phyloP scores from a whole-genome alignment of 2,888 invertebrate species.

The Neocrepidodera transversa region DNA sequence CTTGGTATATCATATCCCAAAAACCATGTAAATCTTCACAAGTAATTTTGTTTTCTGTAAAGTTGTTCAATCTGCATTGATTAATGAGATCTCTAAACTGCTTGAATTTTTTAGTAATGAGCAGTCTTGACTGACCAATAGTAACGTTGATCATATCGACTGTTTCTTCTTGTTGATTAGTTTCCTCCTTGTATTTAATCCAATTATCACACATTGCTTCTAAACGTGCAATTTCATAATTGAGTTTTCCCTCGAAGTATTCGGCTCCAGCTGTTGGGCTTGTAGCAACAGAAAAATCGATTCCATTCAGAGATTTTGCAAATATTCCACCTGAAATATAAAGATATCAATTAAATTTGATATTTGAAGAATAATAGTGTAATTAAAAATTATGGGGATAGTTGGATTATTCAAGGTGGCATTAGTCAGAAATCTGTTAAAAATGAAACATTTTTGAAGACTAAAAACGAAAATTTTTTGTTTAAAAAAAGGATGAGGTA shows the following conservation, averaged over 20 bases:
- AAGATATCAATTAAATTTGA: conserved; percentile 5
- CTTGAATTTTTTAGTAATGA: conserved; percentile 78
- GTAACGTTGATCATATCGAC: conserved; percentile 71
- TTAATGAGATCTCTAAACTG: conserved; percentile 61
- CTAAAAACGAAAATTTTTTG: no score
- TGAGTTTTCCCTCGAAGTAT: conserved; percentile 60
- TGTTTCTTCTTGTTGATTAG: conserved; percentile 62
- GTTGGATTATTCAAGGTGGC: no score
- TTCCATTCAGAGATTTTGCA: conserved; percentile 14
- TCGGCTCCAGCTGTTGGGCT: conserved; percentile 55
- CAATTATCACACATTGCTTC: conserved; percentile 64
- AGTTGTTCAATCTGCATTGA: conserved; percentile 59
- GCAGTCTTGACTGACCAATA: conserved; percentile 78
- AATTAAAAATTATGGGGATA: no score
- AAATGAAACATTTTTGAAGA: no score
- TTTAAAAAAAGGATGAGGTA: no score
- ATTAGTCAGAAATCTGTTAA: no score
- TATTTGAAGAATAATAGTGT: no score
- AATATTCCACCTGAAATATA: conserved; percentile 20
- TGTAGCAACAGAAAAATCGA: conserved; percentile 41
- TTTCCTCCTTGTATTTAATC: conserved; percentile 60
- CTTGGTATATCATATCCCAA: conserved; percentile 86
- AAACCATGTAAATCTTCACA: conserved; percentile 82
- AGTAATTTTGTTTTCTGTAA: conserved; percentile 65
- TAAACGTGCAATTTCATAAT: conserved; percentile 65